Evolutionary conservation across 2,113 vertebrate species (phyloP).

Genomic region (Heterotilapia buettikoferi): DNA sequence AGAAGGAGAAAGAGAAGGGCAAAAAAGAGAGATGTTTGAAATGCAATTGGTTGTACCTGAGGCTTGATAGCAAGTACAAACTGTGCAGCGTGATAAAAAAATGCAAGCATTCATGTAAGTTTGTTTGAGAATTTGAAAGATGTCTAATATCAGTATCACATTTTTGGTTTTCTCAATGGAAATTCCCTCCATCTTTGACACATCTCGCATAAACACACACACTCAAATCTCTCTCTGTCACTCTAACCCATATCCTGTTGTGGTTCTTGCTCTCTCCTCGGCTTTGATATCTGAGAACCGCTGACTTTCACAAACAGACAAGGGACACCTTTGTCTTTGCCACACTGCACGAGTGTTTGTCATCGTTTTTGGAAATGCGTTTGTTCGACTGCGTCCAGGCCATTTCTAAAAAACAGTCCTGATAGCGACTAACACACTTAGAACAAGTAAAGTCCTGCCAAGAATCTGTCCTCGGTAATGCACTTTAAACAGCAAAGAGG

Average conservation of each 20-base stretch:
- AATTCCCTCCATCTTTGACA: constrained; percentile 43
- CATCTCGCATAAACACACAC: not conserved
- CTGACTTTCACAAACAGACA: constrained; percentile 36
- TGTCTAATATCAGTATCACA: constrained; percentile 9
- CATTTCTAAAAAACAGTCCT: not conserved
- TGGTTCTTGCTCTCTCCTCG: constrained; percentile 21
- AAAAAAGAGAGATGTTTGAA: not conserved
- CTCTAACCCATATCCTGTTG: constrained; percentile 53
- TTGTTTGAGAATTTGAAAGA: constrained; percentile 29
- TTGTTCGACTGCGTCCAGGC: not conserved
- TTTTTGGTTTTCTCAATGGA: constrained; percentile 25
- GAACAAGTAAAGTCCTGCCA: not conserved
- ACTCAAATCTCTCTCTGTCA: constrained; percentile 13
- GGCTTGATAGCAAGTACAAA: not conserved
- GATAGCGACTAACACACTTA: not conserved
- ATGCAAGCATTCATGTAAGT: not conserved
- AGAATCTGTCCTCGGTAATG: constrained; percentile 4
- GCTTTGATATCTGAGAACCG: constrained; percentile 56
- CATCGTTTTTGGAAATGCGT: constrained; percentile 8
- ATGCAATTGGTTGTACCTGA: not conserved
- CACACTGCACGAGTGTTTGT: constrained; percentile 22
- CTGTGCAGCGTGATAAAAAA: not conserved
- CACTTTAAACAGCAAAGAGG: not conserved
- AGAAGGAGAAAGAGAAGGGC: constrained; percentile 9
- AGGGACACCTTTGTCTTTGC: constrained; percentile 51